Conservation (phyloP, 2,888 invertebrate species). For the Caenorhabditis wallacei region DNA sequence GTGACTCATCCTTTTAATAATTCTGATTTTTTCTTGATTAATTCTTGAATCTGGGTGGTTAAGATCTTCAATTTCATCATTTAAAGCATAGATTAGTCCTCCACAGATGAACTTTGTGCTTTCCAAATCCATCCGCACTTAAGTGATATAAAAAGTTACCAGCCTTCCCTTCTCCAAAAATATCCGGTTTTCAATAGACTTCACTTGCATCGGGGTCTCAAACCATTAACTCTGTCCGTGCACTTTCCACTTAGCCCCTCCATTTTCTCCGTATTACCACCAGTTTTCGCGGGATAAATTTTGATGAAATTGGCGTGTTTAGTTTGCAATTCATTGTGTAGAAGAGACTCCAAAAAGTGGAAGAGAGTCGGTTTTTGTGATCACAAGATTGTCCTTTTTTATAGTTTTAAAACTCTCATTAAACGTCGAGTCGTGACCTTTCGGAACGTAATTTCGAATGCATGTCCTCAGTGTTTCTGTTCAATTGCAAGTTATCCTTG, state of each 20-base stretch:
- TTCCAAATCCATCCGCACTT: conserved; percentile 5
- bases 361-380: conserved; percentile 30
- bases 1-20: too few species aligned
- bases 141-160: conserved; percentile 36
- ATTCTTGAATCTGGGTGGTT: too few species aligned
- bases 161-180: conserved; percentile 8
- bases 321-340: conserved; percentile 32
- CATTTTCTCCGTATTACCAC: conserved; percentile 22
- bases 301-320: conserved; percentile 32
- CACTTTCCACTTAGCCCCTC: conserved; percentile 44
- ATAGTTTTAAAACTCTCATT: conserved; percentile 47
- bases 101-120: background rate
- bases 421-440: conserved; percentile 61
- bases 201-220: conserved; percentile 32
- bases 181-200: conserved; percentile 49
- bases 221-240: conserved; percentile 55
- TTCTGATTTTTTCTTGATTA: too few species aligned
- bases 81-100: background rate
- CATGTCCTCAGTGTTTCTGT: conserved; percentile 43
- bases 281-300: conserved; percentile 35
- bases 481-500: conserved; percentile 61
- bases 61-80: too few species aligned
- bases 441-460: conserved; percentile 61
- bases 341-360: conserved; percentile 3
- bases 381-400: conserved; percentile 48